These are phyloP conservation scores for Alviniconcha strummeri DNA, from an alignment of 2,888 invertebrate species.

Conservation along the genomic window DNA sequence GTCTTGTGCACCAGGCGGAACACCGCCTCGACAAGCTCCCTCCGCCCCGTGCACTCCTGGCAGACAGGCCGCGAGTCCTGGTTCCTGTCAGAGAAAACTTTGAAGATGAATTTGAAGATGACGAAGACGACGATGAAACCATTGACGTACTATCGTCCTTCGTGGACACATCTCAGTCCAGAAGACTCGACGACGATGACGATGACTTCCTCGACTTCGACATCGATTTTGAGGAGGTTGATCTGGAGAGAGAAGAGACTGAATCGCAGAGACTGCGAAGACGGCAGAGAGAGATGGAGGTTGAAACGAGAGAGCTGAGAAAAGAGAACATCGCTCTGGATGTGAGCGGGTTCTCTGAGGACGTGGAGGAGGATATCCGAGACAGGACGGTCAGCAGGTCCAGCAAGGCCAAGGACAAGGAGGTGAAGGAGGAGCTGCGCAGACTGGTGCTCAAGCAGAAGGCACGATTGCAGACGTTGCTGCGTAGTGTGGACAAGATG, in stretches of 20 bases:
- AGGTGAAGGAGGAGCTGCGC: conserved; percentile 21
- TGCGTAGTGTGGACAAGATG: conserved; percentile 50
- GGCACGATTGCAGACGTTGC: conserved; percentile 28
- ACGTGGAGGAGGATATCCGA: not conserved
- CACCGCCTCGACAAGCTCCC: conserved; percentile 12
- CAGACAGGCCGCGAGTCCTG: too few relatives aligned
- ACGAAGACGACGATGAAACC: conserved; percentile 39
- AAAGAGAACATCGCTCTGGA: conserved; percentile 27
- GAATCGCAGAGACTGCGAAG: conserved; percentile 23
- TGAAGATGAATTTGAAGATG: conserved; percentile 47
- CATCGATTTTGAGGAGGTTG: conserved; percentile 31
- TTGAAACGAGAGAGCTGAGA: conserved; percentile 21
- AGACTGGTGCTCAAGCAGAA: conserved; percentile 24
- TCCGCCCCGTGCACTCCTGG: not conserved
- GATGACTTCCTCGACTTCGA: conserved; percentile 29
- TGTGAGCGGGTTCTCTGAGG: conserved; percentile 36
- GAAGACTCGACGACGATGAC: conserved; percentile 46
- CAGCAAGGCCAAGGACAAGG: conserved; percentile 17
- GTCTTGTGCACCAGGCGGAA: conserved; percentile 23
- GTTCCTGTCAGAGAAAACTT: not conserved
- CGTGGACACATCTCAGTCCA: conserved; percentile 33
- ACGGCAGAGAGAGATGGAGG: conserved; percentile 38
- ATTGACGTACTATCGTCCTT: conserved; percentile 32
- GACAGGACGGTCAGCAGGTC: conserved; percentile 4
- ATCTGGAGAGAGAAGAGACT: conserved; percentile 39